Base-by-base conservation (phyloP, 2,797 vertebrate species). In the Petrocephalus schoutedeni region DNA sequence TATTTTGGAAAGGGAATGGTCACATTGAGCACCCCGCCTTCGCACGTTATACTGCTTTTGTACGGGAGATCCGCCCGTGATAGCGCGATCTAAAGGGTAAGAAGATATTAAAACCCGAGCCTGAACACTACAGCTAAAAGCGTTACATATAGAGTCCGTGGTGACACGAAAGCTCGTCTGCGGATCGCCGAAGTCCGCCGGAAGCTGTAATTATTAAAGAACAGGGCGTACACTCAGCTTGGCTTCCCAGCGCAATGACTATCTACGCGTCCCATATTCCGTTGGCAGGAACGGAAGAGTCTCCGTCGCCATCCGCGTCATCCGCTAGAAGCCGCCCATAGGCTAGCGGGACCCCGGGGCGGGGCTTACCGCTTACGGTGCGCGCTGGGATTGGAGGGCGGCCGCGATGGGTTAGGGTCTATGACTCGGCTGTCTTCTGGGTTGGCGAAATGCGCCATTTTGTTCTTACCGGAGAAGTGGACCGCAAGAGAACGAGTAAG, bases 391-490 rank as follows among this genome's bases (percentile, higher is more conserved):
- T 95, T 95, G 94, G 95, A 0, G 19, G 2, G 0, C 7, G 10
- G 6, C 87, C 64, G 89, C 88, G 91, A 92, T 93, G 94, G 94
- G 93, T 49, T 92, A 86, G 94, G 89, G 61, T 64, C 89, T 41
- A 90, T 90, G 88, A 89, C 92, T 89, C 95, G 94, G 93, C 94
- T 92, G 92, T 95, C 93, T 90, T 92, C 91, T 87, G 71, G 94
- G 89, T 93, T 92, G 95, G 95, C 93, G 93, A 94, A 94, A 94
- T 94, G 95, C 95, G 95, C 96, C 95, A 96, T 96, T 96, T 96
- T 96, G 95, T 92, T 93, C 93, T 95, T 94, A 94, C 80, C 94
- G 93, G 94, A 91, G 92, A 92, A 93, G 93, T 71, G 87, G 87
- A 91, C 58, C 88, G 85, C 93, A 93, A 91, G 90, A 92, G 92